Evolutionary conservation across 2,113 vertebrate species (phyloP), one percentile per base, ranked within the genome.

Genomic region (Pelobates fuscus): DNA sequence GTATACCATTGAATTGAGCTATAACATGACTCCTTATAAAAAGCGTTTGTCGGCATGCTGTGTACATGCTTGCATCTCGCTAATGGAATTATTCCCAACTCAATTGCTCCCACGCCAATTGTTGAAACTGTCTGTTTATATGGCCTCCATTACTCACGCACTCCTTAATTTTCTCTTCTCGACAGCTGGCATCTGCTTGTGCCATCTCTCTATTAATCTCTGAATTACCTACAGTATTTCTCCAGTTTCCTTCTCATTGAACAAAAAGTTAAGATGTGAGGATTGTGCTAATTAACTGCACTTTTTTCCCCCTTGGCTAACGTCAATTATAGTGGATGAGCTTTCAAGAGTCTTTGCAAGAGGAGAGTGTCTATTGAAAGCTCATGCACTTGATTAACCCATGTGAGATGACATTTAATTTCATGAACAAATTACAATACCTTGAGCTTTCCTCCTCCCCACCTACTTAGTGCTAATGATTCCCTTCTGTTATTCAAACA

Each of bases 361-460:
- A 5, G n/a, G 52, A 26, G 46, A 17, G 30, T 20, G 68, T 59
- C 30, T 70, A 2, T 32, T 17, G n/a, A 10, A 27, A 60, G 32
- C 55, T 58, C n/a, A 59, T 59, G 21, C 43, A 27, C 55, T 55
- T 27, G 30, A 59, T 58, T 59, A 70, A 60, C 58, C 55, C 32
- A 14, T n/a, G 52, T 44, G 55, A 70, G 43, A 37, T 10, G 32
- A 37, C 32, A 37, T 6, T 37, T 37, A 5, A 37, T 37, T 37
- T 37, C 32, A 5, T 37, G 32, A 37, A 37, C 32, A 10, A 37
- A 37, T 37, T 10, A 37, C 32, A 37, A 10, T 10, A 5, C 32
- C 5, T 10, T 6, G 32, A 37, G 1, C 32, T 1, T 37, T 37
- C 32, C 10, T 37, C 1, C 32, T 37, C 32, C n/a, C n/a, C 32